Conservation (phyloP, 2,113 vertebrate genomes). For the Irena cyanogastra region DNA sequence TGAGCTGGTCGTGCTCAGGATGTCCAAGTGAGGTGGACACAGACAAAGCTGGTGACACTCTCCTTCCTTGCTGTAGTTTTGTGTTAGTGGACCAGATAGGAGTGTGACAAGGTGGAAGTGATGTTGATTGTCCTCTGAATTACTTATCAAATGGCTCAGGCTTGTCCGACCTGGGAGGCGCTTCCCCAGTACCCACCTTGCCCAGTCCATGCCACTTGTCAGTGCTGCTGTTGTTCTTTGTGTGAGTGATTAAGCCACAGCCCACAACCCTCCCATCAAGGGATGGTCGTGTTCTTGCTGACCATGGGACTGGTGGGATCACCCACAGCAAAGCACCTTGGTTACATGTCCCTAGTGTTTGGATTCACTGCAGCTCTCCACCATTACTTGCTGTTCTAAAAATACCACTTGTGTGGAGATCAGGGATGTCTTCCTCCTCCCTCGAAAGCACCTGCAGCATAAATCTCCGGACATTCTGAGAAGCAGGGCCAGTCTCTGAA, state of each 20-base stretch:
- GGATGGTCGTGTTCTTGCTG: rapidly evolving
- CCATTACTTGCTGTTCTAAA: rapidly evolving
- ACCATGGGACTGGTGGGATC: rapidly evolving
- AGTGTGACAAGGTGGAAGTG: neutral
- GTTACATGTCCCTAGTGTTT: rapidly evolving
- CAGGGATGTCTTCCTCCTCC: neutral
- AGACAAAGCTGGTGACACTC: neutral
- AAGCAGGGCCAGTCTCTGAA: neutral
- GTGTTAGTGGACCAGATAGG: neutral
- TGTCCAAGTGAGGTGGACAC: neutral
- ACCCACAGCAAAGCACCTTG: neutral
- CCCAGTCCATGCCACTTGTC: neutral
- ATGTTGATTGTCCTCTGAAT: neutral
- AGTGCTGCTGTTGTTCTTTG: rapidly evolving
- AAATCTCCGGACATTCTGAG: neutral
- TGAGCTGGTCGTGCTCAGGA: neutral
- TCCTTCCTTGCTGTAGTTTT: neutral
- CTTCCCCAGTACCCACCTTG: neutral
- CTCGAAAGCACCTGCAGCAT: neutral
- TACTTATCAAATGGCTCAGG: neutral
- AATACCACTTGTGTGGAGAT: rapidly evolving
- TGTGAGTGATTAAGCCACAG: neutral
- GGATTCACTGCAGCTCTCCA: neutral
- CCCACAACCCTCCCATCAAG: rapidly evolving
- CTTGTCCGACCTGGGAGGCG: neutral